Percentiles rank a stretch among this genome's conserved stretches.
Evolutionary conservation across 2,113 vertebrate species (phyloP).

Genomic region (Epinephelus lanceolatus): DNA sequence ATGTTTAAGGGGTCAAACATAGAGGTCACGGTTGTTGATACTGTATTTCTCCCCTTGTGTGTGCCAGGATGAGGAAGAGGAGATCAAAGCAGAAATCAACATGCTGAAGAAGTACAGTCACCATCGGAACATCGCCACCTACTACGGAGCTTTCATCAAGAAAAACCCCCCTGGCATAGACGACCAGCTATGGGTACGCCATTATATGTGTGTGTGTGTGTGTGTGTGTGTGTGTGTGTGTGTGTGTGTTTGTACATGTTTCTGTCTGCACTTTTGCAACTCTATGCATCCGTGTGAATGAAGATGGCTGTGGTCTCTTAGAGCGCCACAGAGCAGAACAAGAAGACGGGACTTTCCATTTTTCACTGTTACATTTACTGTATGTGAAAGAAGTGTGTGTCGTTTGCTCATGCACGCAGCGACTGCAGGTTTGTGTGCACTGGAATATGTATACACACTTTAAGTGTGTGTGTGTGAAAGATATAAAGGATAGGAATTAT

Average conservation of each 20-base stretch:
- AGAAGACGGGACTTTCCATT: constrained; percentile 9
- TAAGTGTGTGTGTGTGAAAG: neutral
- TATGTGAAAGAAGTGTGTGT: constrained; percentile 19
- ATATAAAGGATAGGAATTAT: constrained; percentile 37
- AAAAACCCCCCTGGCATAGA: constrained; percentile 96
- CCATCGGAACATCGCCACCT: constrained; percentile 97
- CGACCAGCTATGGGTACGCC: constrained; percentile 94
- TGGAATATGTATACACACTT: constrained; percentile 27
- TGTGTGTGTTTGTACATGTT: neutral
- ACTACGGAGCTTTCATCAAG: constrained; percentile 97
- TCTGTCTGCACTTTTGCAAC: neutral
- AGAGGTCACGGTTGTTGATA: constrained; percentile 20
- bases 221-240: too few species aligned
- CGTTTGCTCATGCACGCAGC: constrained; percentile 3
- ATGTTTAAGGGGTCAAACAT: constrained; percentile 15
- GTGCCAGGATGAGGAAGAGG: constrained; percentile 92
- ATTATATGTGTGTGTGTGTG: constrained; percentile 17
- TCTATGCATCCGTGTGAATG: neutral
- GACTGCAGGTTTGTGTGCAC: constrained; percentile 63
- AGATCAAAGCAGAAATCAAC: constrained; percentile 98
- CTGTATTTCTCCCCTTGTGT: constrained; percentile 15
- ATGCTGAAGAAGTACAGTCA: constrained; percentile 99
- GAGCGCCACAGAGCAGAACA: neutral
- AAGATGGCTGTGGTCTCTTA: constrained; percentile 3
- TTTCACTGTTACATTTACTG: neutral